A percentile compares a stretch with the other conserved stretches of the same genome.
Evolutionary conservation across 2,113 vertebrate genomes (phyloP).

Genomic region (Eulemur macaco): DNA sequence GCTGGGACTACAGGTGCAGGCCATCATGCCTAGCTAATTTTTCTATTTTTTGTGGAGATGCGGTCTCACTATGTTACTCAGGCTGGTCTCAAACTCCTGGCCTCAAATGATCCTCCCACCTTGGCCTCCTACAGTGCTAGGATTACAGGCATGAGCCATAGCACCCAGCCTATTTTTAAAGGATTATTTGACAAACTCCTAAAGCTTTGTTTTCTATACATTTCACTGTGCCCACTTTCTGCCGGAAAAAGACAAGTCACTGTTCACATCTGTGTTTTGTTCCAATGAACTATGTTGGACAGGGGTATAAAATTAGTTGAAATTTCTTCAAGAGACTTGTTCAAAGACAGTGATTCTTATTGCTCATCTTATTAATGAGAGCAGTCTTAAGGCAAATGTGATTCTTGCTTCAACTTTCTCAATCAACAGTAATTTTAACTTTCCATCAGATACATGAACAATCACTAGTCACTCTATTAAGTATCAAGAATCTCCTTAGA

Average conservation of each 20-base stretch:
- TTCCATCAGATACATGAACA: neutral
- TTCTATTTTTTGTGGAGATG: no score
- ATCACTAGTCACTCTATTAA: neutral
- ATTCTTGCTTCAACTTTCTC: neutral
- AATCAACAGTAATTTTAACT: neutral
- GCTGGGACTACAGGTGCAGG: no score
- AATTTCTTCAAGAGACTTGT: neutral
- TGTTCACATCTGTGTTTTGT: neutral
- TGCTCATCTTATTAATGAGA: neutral
- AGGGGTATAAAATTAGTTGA: neutral
- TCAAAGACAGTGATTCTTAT: neutral
- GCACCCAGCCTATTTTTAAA: neutral
- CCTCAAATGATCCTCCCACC: no score
- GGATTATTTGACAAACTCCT: neutral
- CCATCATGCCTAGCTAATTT: no score
- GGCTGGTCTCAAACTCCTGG: no score
- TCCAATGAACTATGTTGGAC: neutral
- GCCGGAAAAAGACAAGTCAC: neutral
- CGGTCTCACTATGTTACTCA: no score
- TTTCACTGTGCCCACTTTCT: neutral
- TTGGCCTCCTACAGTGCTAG: no score
- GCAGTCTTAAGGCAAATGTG: neutral
- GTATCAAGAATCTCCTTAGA: neutral
- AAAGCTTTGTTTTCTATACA: neutral
- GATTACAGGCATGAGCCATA: no score